Evolutionary conservation across 2,888 invertebrate species (phyloP), one percentile per base, ranked within the genome.

Genomic region (Salpingus planirostris): DNA sequence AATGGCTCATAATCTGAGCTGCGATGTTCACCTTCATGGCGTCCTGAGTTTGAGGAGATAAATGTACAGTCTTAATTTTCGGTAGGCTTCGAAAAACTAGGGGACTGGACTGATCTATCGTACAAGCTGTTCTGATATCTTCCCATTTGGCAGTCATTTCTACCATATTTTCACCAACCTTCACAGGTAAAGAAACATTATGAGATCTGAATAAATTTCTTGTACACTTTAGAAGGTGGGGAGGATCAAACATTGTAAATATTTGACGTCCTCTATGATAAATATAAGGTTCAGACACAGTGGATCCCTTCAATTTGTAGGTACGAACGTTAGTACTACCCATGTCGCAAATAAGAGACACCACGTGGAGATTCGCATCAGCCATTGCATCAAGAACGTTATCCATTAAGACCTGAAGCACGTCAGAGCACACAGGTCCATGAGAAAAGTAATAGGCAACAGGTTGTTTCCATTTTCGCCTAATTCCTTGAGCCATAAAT

Each of bases 211-310:
- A 36, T 7, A 29, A 22, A 23, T 31, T 27, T 22, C 29, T 26
- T 13, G 34, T 24, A 12, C 31, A 31, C 24, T 36, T 36, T 3
- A 36, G 14, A 5, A 40, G 21, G 13, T 40, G 36, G 8, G 38
- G 38, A 22, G 29, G 26, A 22, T 38, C 34, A 27, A 24, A 35
- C 13, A 38, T 31, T 5, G 31, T 35, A 15, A 38, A 38, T 24
- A 35, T 31, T 25, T 34, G 13, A 15, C 31, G 11, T 7, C 23
- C 34, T 25, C 34, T 24, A 27, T 24, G 13, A 8, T 25, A 7
- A 27, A 34, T 28, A 15, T 23, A 38, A 14, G 34, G 31, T 11
- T 27, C 15, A 5, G 23, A 26, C 15, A 24, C 13, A 11, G 24
- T 23, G 11, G 29, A 27, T 11, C 38, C 34, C 30, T 31, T 26